phyloP scores from a whole-genome alignment of 2,888 invertebrate species.

The Trichogramma dendrolimi region DNA sequence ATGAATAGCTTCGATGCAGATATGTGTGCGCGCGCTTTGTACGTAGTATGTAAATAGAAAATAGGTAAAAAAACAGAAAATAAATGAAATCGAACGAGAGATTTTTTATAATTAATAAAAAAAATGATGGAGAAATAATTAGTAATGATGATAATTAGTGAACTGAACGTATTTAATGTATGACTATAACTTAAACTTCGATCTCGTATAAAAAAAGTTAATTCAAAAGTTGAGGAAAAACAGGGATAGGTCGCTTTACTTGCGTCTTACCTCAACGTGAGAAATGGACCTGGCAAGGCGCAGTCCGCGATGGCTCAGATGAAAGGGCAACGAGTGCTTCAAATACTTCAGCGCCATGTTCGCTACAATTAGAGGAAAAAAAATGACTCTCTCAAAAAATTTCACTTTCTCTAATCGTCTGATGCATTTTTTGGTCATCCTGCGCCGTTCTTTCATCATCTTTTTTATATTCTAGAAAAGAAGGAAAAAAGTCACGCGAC shows the following conservation, averaged over 20 bases:
- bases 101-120: too few species aligned
- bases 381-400: background rate
- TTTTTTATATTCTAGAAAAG: too few species aligned
- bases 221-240: too few species aligned
- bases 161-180: background rate
- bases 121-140: background rate
- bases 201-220: background rate
- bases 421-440: background rate
- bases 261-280: background rate
- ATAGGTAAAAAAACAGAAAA: too few species aligned
- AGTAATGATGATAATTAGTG: too few species aligned
- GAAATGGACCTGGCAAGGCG: constrained; percentile 4
- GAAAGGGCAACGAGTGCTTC: constrained; percentile 15
- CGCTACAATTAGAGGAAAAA: background rate
- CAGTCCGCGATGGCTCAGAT: constrained; percentile 7
- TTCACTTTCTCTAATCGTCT: background rate
- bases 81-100: too few species aligned
- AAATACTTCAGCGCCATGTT: background rate
- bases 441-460: too few species aligned
- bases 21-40: too few species aligned
- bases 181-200: background rate
- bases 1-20: too few species aligned
- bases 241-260: background rate
- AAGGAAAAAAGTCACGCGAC: too few species aligned
- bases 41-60: too few species aligned